Percentiles rank a stretch among this genome's conserved stretches.
phyloP scores from a whole-genome alignment of 2,797 vertebrate species.

The Nannoperca australis region DNA sequence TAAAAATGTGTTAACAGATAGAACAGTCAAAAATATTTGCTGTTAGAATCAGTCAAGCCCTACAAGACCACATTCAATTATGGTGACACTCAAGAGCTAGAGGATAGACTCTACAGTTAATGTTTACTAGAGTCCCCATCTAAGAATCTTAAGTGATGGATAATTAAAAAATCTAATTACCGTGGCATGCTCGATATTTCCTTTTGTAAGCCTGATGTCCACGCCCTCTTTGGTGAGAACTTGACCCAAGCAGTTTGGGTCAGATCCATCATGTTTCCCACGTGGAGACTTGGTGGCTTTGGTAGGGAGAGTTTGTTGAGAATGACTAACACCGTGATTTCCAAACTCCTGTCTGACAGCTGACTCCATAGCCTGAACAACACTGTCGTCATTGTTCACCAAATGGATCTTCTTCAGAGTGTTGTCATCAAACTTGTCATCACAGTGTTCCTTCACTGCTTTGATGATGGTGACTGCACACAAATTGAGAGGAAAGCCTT shows the following conservation, averaged over 20 bases:
- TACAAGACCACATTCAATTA: background rate
- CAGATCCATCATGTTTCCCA: background rate
- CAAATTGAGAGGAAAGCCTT: conserved; percentile 80
- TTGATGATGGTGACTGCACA: conserved; percentile 82
- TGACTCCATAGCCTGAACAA: conserved; percentile 70
- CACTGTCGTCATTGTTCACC: conserved; percentile 77
- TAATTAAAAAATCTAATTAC: conserved; percentile 77
- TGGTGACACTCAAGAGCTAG: background rate
- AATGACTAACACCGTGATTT: conserved; percentile 20
- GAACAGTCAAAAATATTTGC: background rate
- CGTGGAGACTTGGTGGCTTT: background rate
- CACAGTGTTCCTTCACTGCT: conserved; percentile 84
- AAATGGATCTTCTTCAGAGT: conserved; percentile 86
- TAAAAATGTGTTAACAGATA: conserved; percentile 56
- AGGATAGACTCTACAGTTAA: background rate
- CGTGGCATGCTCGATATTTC: conserved; percentile 80
- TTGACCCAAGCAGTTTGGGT: conserved; percentile 29
- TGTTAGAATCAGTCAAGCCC: background rate
- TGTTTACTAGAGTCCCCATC: background rate
- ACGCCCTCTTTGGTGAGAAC: conserved; percentile 86
- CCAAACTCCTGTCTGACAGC: conserved; percentile 76
- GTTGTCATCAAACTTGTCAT: conserved; percentile 38
- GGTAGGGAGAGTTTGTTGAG: background rate
- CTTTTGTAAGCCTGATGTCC: conserved; percentile 79
- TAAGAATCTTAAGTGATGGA: background rate